phyloP scores from a whole-genome alignment of 2,888 invertebrate species.

The Galerucella pusilla region DNA sequence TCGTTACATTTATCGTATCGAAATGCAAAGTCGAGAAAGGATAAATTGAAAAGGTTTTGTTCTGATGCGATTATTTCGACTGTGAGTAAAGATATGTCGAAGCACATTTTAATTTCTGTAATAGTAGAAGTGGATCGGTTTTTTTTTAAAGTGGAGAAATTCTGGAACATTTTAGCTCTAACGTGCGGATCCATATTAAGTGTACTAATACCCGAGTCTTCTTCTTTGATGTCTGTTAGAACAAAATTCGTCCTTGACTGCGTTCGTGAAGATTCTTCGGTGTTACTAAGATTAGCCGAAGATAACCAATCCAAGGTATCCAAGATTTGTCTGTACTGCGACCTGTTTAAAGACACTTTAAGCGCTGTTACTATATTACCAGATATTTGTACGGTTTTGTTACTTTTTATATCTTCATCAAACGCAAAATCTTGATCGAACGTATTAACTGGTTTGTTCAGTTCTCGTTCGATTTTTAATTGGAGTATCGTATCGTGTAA shows the following conservation, averaged over 20 bases:
- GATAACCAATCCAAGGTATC: constrained; percentile 72
- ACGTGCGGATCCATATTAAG: constrained; percentile 74
- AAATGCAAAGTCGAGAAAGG: constrained; percentile 84
- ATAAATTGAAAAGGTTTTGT: constrained; percentile 85
- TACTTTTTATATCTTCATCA: constrained; percentile 38
- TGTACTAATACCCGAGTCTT: constrained; percentile 66
- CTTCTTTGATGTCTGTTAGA: constrained; percentile 63
- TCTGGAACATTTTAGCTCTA: constrained; percentile 69
- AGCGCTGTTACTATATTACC: constrained; percentile 87
- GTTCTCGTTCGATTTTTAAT: constrained; percentile 66
- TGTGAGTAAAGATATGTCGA: constrained; percentile 80
- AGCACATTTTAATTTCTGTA: constrained; percentile 66
- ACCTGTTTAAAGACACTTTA: constrained; percentile 85
- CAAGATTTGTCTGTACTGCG: constrained; percentile 90
- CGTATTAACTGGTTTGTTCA: constrained; percentile 45
- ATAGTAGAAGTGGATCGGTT: constrained; percentile 30
- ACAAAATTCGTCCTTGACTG: constrained; percentile 50
- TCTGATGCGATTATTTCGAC: constrained; percentile 79
- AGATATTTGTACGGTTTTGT: constrained; percentile 67
- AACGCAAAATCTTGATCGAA: constrained; percentile 18
- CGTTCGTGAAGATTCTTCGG: constrained; percentile 56
- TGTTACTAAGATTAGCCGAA: constrained; percentile 58
- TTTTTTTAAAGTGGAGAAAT: constrained; percentile 41
- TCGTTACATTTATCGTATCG: constrained; percentile 76
- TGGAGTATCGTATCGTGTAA: constrained; percentile 89